Conservation (phyloP, 2,113 vertebrate species). For the Daboia siamensis region DNA sequence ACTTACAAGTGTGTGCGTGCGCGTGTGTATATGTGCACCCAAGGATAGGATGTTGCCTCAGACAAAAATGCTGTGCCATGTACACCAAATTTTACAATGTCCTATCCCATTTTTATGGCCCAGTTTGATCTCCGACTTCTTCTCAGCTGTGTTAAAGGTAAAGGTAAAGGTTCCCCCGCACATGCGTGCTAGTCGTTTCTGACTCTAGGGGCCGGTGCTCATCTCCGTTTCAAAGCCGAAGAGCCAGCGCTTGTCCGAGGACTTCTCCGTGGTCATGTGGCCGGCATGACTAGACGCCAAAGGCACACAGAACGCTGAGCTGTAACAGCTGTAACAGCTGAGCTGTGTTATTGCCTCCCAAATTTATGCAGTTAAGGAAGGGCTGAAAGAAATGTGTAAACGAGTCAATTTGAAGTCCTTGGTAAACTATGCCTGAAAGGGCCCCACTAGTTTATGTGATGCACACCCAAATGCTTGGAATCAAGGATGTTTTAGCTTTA, state of each 20-base stretch:
- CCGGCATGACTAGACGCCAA: too few relatives aligned
- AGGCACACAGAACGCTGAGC: too few relatives aligned
- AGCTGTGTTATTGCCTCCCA: neutral
- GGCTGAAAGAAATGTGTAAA: neutral
- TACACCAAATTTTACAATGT: neutral
- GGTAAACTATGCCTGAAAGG: neutral
- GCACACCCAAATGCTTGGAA: neutral
- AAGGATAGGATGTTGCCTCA: neutral
- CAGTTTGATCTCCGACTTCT: neutral
- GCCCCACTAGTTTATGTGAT: too few relatives aligned
- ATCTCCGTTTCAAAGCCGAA: too few relatives aligned
- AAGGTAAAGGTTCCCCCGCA: too few relatives aligned
- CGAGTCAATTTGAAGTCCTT: neutral
- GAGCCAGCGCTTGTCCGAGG: too few relatives aligned
- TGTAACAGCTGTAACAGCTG: too few relatives aligned
- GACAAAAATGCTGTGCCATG: neutral
- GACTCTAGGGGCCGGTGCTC: too few relatives aligned
- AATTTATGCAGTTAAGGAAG: neutral
- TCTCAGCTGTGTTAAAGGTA: too few relatives aligned
- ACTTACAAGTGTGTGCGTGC: neutral
- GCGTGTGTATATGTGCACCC: neutral
- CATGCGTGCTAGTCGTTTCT: too few relatives aligned
- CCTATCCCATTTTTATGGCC: neutral
- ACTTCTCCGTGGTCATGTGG: too few relatives aligned
- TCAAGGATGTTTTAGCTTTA: neutral